Conservation (phyloP, 1,140 invertebrate species). For the Anagrus nilaparvatae region DNA sequence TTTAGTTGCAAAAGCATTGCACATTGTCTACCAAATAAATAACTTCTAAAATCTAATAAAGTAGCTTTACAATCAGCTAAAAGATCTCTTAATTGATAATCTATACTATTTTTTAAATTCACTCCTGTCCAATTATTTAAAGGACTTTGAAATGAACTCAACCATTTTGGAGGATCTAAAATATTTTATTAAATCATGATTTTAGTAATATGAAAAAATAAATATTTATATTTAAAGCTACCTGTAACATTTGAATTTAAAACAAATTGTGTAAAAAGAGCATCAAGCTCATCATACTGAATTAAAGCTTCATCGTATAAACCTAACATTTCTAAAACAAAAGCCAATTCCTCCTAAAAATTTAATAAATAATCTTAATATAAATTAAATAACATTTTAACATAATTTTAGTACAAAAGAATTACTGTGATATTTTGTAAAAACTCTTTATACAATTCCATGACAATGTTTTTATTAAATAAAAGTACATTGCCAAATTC, state of each 20-base stretch:
- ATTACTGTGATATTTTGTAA: slow-evolving; percentile 44
- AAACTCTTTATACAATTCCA: too few species aligned
- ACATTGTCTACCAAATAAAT: slow-evolving; percentile 89
- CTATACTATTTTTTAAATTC: slow-evolving; percentile 55
- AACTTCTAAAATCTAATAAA: slow-evolving; percentile 85
- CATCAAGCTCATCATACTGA: slow-evolving; percentile 95
- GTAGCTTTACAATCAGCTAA: slow-evolving; percentile 62
- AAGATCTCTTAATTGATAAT: slow-evolving; percentile 56
- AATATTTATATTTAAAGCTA: slow-evolving; percentile 27
- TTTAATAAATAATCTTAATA: slow-evolving; percentile 33
- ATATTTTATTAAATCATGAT: slow-evolving; percentile 12
- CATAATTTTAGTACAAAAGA: not conserved
- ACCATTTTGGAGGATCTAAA: slow-evolving; percentile 68
- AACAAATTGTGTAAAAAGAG: slow-evolving; percentile 92
- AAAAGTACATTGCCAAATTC: not conserved
- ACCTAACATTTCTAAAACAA: slow-evolving; percentile 89
- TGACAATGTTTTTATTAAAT: slow-evolving; percentile 11
- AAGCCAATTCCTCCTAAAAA: slow-evolving; percentile 85
- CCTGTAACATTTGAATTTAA: slow-evolving; percentile 80
- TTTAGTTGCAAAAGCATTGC: slow-evolving; percentile 68
- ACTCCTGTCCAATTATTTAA: slow-evolving; percentile 76
- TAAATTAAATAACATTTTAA: slow-evolving; percentile 7
- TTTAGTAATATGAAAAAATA: slow-evolving; percentile 1
- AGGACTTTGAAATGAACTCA: slow-evolving; percentile 62
- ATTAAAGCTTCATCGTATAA: slow-evolving; percentile 89